Percentiles rank a stretch among this genome's conserved stretches.
These are phyloP conservation scores for Sthenelais limicola DNA, from an alignment of 2,888 invertebrate species.

Conservation along the genomic window DNA sequence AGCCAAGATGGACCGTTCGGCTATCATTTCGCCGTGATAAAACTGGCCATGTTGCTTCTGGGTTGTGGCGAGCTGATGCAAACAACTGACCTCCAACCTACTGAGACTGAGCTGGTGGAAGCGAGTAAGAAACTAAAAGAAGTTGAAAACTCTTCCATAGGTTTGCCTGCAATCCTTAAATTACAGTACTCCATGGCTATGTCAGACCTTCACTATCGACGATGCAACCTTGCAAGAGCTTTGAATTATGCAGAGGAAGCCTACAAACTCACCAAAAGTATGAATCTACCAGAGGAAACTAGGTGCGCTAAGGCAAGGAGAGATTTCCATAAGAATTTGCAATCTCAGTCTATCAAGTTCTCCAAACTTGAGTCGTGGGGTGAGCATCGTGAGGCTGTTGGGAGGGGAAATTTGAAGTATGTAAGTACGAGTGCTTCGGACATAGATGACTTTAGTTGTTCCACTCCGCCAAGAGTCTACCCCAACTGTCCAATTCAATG, in stretches of 20 bases:
- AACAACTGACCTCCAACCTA: constrained; percentile 5
- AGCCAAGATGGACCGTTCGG: constrained; percentile 27
- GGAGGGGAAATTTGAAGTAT: neutral
- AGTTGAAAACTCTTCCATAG: neutral
- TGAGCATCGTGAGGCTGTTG: too few relatives aligned
- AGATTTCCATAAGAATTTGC: neutral
- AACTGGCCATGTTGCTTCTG: neutral
- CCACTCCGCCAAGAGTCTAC: too few relatives aligned
- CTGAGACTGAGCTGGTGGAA: neutral
- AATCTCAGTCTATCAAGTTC: neutral
- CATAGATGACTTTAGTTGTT: neutral
- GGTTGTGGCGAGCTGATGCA: constrained; percentile 15
- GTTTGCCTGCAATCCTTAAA: neutral
- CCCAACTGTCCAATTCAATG: too few relatives aligned
- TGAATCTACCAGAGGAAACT: neutral
- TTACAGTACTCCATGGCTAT: neutral
- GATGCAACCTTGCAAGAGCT: neutral
- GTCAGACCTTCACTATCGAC: constrained; percentile 15
- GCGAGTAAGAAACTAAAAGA: neutral
- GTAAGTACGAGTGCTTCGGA: neutral
- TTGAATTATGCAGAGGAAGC: constrained; percentile 3
- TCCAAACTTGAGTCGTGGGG: too few relatives aligned
- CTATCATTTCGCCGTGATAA: neutral
- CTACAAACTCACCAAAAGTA: neutral
- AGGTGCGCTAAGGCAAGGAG: neutral